A percentile compares a stretch with the other conserved stretches of the same genome.
Conservation (phyloP, 2,113 vertebrate species). For the Ailuropoda melanoleuca region DNA sequence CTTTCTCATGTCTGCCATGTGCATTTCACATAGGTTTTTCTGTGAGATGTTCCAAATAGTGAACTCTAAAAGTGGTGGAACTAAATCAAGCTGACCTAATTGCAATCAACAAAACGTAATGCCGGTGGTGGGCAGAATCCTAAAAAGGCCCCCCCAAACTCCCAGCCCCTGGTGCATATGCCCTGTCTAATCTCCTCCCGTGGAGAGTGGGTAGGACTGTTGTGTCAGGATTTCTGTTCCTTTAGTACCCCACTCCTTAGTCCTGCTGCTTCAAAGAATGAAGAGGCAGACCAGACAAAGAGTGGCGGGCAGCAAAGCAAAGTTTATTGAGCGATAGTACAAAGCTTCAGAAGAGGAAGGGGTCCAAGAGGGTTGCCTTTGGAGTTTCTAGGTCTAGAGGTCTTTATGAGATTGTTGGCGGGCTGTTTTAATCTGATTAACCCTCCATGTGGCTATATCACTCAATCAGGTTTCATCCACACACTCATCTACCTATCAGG, state of each 20-base stretch:
- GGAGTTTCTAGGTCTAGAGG: neutral
- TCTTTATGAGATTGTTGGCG: neutral
- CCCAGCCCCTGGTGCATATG: fast-evolving
- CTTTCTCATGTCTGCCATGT: neutral
- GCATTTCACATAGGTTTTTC: neutral
- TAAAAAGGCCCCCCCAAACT: neutral
- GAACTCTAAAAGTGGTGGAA: neutral
- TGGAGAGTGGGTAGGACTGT: neutral
- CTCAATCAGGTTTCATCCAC: neutral
- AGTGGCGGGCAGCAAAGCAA: neutral
- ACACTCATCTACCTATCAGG: neutral
- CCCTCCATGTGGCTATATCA: neutral
- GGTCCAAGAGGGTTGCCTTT: too few species aligned
- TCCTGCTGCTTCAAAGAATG: neutral
- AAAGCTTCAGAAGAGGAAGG: neutral
- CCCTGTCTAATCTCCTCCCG: neutral
- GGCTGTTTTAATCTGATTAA: neutral
- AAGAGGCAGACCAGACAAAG: neutral
- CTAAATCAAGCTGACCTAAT: neutral
- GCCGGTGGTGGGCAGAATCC: neutral
- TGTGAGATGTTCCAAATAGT: neutral
- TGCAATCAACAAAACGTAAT: neutral
- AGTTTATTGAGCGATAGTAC: neutral
- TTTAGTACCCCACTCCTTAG: neutral
- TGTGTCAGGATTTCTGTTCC: neutral